Base-by-base conservation (phyloP, 2,888 invertebrate genomes). In the Cerceris ruficornis region DNA sequence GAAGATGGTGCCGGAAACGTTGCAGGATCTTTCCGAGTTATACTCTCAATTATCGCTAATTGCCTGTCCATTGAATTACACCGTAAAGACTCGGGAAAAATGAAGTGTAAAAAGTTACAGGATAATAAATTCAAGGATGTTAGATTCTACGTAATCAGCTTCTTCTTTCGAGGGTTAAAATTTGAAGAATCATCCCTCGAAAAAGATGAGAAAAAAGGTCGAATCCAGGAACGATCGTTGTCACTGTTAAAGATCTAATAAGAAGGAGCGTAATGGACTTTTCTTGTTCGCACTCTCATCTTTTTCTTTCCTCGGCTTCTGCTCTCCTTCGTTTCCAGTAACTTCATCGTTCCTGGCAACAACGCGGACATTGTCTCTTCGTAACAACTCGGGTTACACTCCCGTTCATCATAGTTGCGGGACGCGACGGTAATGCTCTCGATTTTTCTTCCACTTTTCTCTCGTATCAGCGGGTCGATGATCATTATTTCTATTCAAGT, bases 211-310 rank as follows among this genome's bases (percentile, higher is more conserved):
- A 1, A 28, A 77, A 57, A 41, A 50, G 66, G 52, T 46, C 66
- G 76, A 55, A 43, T 50, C 46, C 6, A 28, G 75, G 13, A 2
- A 11, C 17, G 28, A 75, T 75, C 28, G 57, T 43, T 46, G 14
- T 28, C 13, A 6, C 11, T 9, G 39, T 54, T 13, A 54, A 68
- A 62, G 57, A 42, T 6, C 15, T 14, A 58, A 46, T 54, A 65
- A 66, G 66, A 13, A 41, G 55, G 54, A 15, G 28, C 52, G 57
- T 77, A 78, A 78, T 78, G 78, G 77, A 77, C 50, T 78, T 77
- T 77, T 65, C 77, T 77, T 72, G 78, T 77, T 49, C 71, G 41
- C 57, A 28, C 28, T 17, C 55, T 55, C 55, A 17, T 17, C 55
- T 17, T 55, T 28, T 50, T 50, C 9, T 55, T 28, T 55, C 17